Evolutionary conservation across 2,797 vertebrate species (phyloP), one percentile per base, ranked within the genome.

Genomic region (Eulemur coronatus): DNA sequence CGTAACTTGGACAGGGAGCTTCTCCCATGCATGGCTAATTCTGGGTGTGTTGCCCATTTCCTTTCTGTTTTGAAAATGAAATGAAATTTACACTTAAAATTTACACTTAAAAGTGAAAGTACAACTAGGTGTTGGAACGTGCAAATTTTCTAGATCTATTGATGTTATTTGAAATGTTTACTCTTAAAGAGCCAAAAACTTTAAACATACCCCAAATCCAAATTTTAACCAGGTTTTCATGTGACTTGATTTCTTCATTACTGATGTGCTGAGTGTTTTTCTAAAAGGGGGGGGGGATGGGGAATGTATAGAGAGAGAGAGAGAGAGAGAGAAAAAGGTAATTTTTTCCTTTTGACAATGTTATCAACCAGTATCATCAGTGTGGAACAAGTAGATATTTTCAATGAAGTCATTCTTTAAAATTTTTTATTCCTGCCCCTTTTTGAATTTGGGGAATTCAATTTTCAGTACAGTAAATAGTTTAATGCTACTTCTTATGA

Each of bases 61-160:
- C 38, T 52, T 94, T 94, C 57, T 91, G n/a, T 55, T 85, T 76
- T 88, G 35, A 92, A 91, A 65, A 12, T 69, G 26, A 84, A 93
- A 38, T 94, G 30, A 96, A 88, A 80, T 55, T 92, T 84, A 61
- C 10, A 76, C 22, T 92, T 91, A 75, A 92, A 76, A 88, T 93
- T 84, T n/a, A n/a, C n/a, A n/a, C n/a, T n/a, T n/a, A n/a, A n/a
- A n/a, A 94, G 26, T 76, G 26, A 96, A 82, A 73, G 13, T 59
- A 84, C 95, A 81, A 73, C 2, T 48, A 59, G 43, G 20, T 63
- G 63, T 15, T 33, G 6, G 91, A 93, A 59, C 75, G 18, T 55
- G 50, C 73, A 59, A 20, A n/a, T 35, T 63, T 41, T 22, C 24
- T 78, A 81, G 28, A 59, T 65, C 2, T 95, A 72, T 50, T 24